Conservation (phyloP, 2,888 invertebrate genomes). For the Aspidiotus destructor region DNA sequence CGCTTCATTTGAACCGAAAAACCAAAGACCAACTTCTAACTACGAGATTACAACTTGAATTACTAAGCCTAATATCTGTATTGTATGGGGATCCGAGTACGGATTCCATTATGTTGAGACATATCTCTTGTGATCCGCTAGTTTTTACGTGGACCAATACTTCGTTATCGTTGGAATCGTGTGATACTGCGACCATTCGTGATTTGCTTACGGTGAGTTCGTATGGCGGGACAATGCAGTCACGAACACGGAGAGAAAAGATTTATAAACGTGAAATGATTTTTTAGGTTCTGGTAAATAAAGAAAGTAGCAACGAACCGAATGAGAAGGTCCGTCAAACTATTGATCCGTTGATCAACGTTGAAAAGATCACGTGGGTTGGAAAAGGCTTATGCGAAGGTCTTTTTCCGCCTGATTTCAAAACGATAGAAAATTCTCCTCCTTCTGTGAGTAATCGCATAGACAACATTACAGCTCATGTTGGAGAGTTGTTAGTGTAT, state of each 20-base stretch:
- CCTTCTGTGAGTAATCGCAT: slow-evolving; percentile 76
- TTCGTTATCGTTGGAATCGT: slow-evolving; percentile 64
- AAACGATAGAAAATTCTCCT: slow-evolving; percentile 51
- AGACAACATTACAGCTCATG: slow-evolving; percentile 69
- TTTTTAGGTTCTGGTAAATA: slow-evolving; percentile 44
- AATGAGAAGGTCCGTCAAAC: slow-evolving; percentile 54
- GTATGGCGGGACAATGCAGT: no score
- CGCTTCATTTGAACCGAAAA: slow-evolving; percentile 51
- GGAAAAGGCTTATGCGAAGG: slow-evolving; percentile 59
- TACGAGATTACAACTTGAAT: neutral
- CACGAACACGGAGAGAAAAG: neutral
- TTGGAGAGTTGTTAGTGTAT: slow-evolving; percentile 69
- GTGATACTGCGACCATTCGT: slow-evolving; percentile 65
- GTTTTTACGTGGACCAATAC: slow-evolving; percentile 79
- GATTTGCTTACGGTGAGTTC: slow-evolving; percentile 53
- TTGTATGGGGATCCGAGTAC: slow-evolving; percentile 44
- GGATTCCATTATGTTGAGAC: slow-evolving; percentile 56
- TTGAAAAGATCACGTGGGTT: slow-evolving; percentile 55
- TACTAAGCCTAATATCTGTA: slow-evolving; percentile 11
- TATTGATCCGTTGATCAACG: slow-evolving; percentile 39
- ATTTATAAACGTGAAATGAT: neutral
- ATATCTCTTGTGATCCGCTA: slow-evolving; percentile 42
- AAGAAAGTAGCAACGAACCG: slow-evolving; percentile 40
- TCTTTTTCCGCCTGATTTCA: slow-evolving; percentile 44
- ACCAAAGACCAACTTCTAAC: slow-evolving; percentile 6